Evolutionary conservation across 2,113 vertebrate genomes (phyloP).

Genomic region (Calidris pugnax): DNA sequence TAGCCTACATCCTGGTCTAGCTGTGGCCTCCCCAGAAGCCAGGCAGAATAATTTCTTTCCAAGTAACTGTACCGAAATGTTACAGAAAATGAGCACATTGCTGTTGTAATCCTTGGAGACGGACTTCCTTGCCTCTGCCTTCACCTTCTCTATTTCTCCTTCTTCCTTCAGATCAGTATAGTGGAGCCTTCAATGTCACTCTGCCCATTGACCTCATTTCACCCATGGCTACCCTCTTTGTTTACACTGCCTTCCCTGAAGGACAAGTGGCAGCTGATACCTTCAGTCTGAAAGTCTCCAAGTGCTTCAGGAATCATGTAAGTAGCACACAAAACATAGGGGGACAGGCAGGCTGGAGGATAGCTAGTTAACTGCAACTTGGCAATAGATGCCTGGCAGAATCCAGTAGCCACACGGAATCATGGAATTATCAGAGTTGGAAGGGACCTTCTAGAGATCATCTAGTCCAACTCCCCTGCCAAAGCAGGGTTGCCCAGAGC

Average conservation of each 20-base stretch:
- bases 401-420: neutral
- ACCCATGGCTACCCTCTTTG: conserved; percentile 75
- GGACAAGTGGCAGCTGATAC: conserved; percentile 81
- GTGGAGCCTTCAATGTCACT: conserved; percentile 61
- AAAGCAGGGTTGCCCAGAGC: too few species aligned
- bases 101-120: neutral
- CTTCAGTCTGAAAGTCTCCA: conserved; percentile 67
- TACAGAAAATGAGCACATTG: neutral
- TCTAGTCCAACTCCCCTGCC: too few species aligned
- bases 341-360: neutral
- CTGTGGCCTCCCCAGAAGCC: neutral
- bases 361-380: neutral
- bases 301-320: conserved; percentile 83
- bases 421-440: too few species aligned
- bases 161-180: conserved; percentile 3
- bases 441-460: too few species aligned
- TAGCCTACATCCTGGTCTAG: neutral
- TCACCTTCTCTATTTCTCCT: neutral
- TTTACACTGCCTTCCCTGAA: conserved; percentile 77
- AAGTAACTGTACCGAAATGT: neutral
- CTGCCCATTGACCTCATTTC: conserved; percentile 66
- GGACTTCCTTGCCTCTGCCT: neutral
- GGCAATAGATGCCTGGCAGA: neutral
- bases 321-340: neutral
- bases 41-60: neutral